Conservation (phyloP, 35 echinoderm and acorn worm species). For the Apostichopus parvimensis region DNA sequence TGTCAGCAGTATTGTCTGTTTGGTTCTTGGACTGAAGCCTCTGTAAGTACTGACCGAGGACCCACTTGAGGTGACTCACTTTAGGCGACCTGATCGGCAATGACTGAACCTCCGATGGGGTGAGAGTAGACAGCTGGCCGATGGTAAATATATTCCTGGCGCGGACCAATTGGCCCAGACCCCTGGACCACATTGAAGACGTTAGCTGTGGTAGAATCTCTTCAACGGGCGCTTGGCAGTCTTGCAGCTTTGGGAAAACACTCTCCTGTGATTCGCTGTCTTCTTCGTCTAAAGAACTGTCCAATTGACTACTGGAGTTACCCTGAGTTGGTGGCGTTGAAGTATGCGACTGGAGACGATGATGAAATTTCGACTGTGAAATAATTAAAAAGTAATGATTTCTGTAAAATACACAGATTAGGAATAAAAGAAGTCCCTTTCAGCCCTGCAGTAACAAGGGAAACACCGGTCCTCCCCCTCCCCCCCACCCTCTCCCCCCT, state of each 20-base stretch:
- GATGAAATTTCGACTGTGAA: not conserved
- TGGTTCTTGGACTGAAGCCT: not conserved
- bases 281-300: conserved; percentile 68
- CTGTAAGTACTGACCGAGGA: conserved; percentile 62
- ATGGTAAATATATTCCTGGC: conserved; percentile 92
- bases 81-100: conserved; percentile 93
- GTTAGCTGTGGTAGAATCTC: conserved; percentile 81
- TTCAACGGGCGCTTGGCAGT: conserved; percentile 80
- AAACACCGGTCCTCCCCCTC: too few species aligned
- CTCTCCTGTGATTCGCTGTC: conserved; percentile 68
- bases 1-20: not conserved
- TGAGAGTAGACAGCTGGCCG: conserved; percentile 80
- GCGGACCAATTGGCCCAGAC: conserved; percentile 80
- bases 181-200: conserved; percentile 92
- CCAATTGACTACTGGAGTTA: conserved; percentile 50
- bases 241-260: conserved; percentile 74
- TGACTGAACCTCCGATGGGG: conserved; percentile 78
- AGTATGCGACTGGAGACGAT: not conserved
- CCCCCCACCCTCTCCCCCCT: too few species aligned
- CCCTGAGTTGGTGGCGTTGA: conserved; percentile 69
- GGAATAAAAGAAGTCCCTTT: too few species aligned
- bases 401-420: too few species aligned
- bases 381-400: too few species aligned
- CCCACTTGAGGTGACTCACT: conserved; percentile 73
- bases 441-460: too few species aligned